These are phyloP conservation scores for Betta splendens DNA, from an alignment of 2,797 vertebrate genomes.

Conservation along the genomic window DNA sequence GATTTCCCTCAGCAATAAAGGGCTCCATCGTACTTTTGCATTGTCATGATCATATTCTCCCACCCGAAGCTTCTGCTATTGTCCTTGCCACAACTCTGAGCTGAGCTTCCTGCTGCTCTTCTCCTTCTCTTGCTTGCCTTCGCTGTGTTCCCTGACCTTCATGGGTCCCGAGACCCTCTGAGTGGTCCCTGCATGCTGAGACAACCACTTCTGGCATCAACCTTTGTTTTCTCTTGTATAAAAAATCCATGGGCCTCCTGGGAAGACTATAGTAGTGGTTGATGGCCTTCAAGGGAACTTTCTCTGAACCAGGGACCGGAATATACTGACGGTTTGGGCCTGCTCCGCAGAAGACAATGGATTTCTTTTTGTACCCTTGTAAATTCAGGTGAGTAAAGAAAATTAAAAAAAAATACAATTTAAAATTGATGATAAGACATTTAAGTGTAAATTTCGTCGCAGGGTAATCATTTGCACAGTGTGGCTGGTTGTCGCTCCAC, in stretches of 20 bases:
- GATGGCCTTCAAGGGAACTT: slow-evolving; percentile 81
- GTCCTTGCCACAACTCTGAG: too few relatives aligned
- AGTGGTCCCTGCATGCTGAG: too few relatives aligned
- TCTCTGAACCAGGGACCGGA: slow-evolving; percentile 74
- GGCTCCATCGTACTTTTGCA: slow-evolving; percentile 76
- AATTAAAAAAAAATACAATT: too few relatives aligned
- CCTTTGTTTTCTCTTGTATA: too few relatives aligned
- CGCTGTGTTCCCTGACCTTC: too few relatives aligned
- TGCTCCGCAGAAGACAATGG: slow-evolving; percentile 73
- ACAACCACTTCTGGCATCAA: too few relatives aligned
- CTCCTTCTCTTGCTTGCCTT: too few relatives aligned
- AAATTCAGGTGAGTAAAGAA: slow-evolving; percentile 82
- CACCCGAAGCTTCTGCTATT: slow-evolving; percentile 72
- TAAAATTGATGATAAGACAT: too few relatives aligned
- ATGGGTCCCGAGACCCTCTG: too few relatives aligned
- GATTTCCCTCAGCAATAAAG: slow-evolving; percentile 77
- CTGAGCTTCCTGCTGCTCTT: too few relatives aligned
- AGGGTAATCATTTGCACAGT: slow-evolving; percentile 79
- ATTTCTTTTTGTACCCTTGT: slow-evolving; percentile 76
- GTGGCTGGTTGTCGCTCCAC: slow-evolving; percentile 78
- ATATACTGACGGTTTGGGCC: slow-evolving; percentile 79
- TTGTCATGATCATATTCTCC: slow-evolving; percentile 74
- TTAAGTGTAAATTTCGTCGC: slow-evolving; percentile 1
- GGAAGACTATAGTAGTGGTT: slow-evolving; percentile 85
- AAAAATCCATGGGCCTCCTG: too few relatives aligned